Evolutionary conservation across 30 jellyfish, hydroid and myxozoan species (phyloP).

Genomic region (Aurelia sp.): DNA sequence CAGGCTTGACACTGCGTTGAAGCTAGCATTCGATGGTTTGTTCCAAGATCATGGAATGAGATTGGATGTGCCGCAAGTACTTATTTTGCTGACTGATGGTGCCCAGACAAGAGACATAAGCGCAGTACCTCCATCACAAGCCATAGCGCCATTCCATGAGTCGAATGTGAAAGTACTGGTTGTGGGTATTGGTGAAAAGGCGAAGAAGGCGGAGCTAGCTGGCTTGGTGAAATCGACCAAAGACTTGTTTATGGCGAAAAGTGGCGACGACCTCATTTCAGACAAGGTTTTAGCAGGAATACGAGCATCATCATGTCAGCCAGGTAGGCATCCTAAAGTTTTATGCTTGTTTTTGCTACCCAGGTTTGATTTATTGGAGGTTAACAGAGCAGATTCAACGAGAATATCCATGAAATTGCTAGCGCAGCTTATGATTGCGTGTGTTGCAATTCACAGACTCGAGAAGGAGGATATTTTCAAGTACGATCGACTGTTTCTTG

Average conservation of each 20-base stretch:
- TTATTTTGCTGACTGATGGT: conserved; percentile 61
- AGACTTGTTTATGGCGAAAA: conserved; percentile 42
- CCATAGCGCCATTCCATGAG: conserved; percentile 56
- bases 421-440: no score
- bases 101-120: conserved; percentile 41
- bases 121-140: conserved; percentile 37
- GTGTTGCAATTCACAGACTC: no score
- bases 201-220: conserved; percentile 26
- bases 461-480: no score
- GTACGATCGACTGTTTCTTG: no score
- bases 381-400: no score
- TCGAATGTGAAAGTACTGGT: conserved; percentile 52
- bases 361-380: no score
- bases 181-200: conserved; percentile 52
- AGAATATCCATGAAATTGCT: no score
- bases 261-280: conserved; percentile 2
- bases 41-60: conserved; percentile 71
- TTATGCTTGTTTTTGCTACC: no score
- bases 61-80: conserved; percentile 52
- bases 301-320: not conserved
- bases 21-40: conserved; percentile 28
- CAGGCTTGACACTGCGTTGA: conserved; percentile 66
- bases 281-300: not conserved
- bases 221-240: conserved; percentile 36
- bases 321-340: not conserved